Evolutionary conservation across 1,140 invertebrate species (phyloP), one percentile per base, ranked within the genome.

Genomic region (Pinna nobilis): DNA sequence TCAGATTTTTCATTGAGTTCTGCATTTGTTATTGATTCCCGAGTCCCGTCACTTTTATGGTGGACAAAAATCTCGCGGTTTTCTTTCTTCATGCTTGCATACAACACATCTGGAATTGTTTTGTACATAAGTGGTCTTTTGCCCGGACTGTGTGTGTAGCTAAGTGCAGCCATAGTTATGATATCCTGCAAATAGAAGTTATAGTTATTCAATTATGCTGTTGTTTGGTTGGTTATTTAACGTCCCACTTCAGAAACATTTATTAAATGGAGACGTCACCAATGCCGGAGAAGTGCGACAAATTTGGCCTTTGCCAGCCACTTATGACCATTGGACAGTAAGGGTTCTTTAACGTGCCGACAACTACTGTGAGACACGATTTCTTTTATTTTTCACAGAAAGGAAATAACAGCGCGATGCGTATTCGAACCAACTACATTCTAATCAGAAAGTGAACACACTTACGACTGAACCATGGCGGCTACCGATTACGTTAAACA

Each of bases 11-110:
- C 20, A 23, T 69, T 23, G 6, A 69, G 37, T 20, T 44, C 33
- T 1, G 6, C 13, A 55, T 69, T 44, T n/a, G 51, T 69, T 28
- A 69, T 7, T 32, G 9, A 44, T 28, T 32, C 35, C 13, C 66
- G 33, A 6, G 28, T 37, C n/a, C 66, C 66, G 20, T 69, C 66
- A n/a, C 57, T 32, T 44, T 39, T 39, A 1, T 53, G 28, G 28
- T 30, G 18, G 7, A 69, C 33, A 28, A 69, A 35, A 1, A 69
- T 41, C 23, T 69, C 66, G 25, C 49, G 30, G 39, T 69, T 28
- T 15, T 41, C 39, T 44, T n/a, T 7, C 28, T 18, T 30, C 7
- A 32, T 33, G 28, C 35, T 57, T 15, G n/a, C 39, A 3, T 32
- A 4, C 7, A 57, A 39, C n/a, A 44, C 53, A 3, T 32, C 28